phyloP scores from a whole-genome alignment of 2,797 vertebrate species.

The Agapornis canus region DNA sequence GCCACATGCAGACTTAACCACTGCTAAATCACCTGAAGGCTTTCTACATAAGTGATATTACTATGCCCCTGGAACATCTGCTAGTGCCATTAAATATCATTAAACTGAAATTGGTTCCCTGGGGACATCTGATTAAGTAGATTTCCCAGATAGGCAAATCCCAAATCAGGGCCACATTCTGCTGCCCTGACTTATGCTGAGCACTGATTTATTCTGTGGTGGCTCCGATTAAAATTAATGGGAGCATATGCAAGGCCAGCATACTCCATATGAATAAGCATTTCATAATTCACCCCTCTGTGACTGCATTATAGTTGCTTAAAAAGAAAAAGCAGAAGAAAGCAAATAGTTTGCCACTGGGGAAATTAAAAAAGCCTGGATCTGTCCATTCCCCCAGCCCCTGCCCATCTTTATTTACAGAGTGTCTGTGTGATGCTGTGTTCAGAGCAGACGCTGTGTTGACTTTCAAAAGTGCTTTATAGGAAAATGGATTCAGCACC shows the following conservation, averaged over 20 bases:
- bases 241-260: background rate
- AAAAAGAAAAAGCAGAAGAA: background rate
- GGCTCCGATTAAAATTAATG: background rate
- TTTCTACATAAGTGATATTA: background rate
- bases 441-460: background rate
- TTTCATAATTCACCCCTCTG: conserved; percentile 2
- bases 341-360: background rate
- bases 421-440: background rate
- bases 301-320: background rate
- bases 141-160: conserved; percentile 19
- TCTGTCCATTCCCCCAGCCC: background rate
- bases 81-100: conserved; percentile 28
- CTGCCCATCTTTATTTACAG: background rate
- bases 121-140: conserved; percentile 8
- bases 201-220: background rate
- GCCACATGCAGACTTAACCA: background rate
- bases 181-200: conserved; percentile 14
- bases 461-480: background rate
- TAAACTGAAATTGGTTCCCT: background rate
- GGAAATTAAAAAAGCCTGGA: background rate
- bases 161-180: conserved; percentile 5
- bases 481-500: background rate
- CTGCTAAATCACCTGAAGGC: background rate
- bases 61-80: conserved; percentile 40
- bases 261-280: background rate